Evolutionary conservation across 2,113 vertebrate genomes (phyloP).

Genomic region (Ammodytes dubius): DNA sequence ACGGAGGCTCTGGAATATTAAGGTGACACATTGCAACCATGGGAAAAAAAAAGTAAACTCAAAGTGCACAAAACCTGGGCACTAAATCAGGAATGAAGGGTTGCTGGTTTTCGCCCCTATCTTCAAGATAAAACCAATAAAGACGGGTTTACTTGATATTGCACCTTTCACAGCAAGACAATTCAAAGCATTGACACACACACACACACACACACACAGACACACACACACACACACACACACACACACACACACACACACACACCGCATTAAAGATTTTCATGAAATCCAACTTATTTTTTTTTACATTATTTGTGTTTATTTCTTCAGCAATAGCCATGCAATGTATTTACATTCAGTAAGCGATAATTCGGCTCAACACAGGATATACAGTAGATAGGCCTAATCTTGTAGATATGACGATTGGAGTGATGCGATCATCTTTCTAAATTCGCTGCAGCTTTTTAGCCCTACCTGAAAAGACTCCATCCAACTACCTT

Average conservation of each 20-base stretch:
- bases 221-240: too few relatives aligned
- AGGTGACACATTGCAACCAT: conserved; percentile 25
- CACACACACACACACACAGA: too few relatives aligned
- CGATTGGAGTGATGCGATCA: neutral
- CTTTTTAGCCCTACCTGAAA: neutral
- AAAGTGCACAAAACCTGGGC: neutral
- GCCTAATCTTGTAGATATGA: neutral
- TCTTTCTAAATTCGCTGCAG: neutral
- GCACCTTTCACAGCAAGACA: neutral
- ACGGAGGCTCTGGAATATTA: conserved; percentile 7
- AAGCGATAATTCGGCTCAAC: neutral
- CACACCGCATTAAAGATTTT: neutral
- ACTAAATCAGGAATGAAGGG: neutral
- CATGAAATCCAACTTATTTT: too few relatives aligned
- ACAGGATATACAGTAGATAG: too few relatives aligned
- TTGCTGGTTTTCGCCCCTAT: neutral
- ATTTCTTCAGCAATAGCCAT: neutral
- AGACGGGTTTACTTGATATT: neutral
- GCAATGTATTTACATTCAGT: neutral
- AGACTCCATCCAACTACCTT: too few relatives aligned
- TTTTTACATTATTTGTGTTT: neutral
- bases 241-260: neutral
- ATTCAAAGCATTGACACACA: neutral
- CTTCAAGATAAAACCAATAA: neutral
- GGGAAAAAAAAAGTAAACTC: conserved; percentile 18